Evolutionary conservation across 2,888 invertebrate genomes (phyloP), one percentile per base, ranked within the genome.

Genomic region (Maniola hyperantus): DNA sequence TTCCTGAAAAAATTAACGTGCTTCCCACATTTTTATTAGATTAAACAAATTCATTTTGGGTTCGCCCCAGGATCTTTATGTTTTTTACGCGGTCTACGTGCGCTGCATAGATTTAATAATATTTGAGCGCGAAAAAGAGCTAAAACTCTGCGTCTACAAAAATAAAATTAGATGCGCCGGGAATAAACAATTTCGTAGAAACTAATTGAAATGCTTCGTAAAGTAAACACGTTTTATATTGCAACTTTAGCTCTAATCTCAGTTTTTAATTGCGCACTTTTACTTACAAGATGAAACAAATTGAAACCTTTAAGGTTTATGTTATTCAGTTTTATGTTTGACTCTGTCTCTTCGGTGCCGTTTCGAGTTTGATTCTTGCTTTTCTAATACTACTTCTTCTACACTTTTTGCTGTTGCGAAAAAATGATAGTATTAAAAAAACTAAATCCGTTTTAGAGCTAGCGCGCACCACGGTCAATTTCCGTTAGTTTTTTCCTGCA

Each of bases 11-110:
- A 54, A 20, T 13, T 13, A 55, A 10, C 20, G 11, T 33, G 36
- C 36, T n/a, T 26, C 2, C n/a, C 18, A 39, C 7, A 42, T 57
- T 57, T 42, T 57, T 42, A 42, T 57, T 42, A 42, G 20, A 42
- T 57, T 57, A 42, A 57, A 57, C 57, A 57, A 57, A 57, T 57
- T 42, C 20, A 57, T 42, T 39, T 39, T 42, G 42, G 20, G 15
- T 57, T 20, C n/a, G 44, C 33, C 39, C 48, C 1, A 2, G 6
- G 34, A 33, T 46, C 44, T 58, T 59, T 59, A 59, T 46, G 33
- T 48, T 59, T 34, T 59, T 59, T 33, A 46, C 48, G 59, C 8
- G 10, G 48, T 34, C 2, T 34, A 34, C 33, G 46, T 59, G 59
- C 59, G 6, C 10, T 0, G 57, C 39, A 20, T 57, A 59, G 18